Base-by-base conservation (phyloP, 2,888 invertebrate genomes). In the Drosophila nigricruria region DNA sequence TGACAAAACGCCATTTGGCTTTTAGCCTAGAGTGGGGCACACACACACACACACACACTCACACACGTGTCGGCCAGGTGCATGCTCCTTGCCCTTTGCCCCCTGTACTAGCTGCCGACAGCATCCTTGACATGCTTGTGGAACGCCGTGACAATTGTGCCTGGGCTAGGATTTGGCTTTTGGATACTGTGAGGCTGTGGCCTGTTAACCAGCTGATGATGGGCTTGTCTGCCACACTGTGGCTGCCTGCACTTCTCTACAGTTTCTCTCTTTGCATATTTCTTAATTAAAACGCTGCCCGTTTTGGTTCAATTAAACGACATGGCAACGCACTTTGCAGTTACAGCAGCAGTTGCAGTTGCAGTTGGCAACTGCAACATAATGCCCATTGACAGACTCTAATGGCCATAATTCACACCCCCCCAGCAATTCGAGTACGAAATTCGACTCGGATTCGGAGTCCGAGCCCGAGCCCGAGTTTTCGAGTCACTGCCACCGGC, bases 1-100 rank as follows among this genome's bases (percentile, higher is more conserved):
- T 82, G 86, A 80, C 82, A 84, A 84, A 88, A 77, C 77, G 80
- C 69, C 88, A 85, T 84, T 88, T 85, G 77, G 86, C 82, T 85
- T 85, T 88, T 82, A 79, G 84, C 72, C 54, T 8, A 32, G 42
- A 67, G 73, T 70, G 66, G 54, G 49, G 43, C 57, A 52, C 49
- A 63, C 70, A 66, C 53, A 54, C 34, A 25, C 27, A 50, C 49
- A 32, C 27, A 52, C 36, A 32, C 47, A 38, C 54, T 47, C 53
- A 62, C 71, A 67, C 43, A 23, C 34, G n/a, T 30, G 40, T 47
- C 23, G 40, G 54, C 27, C 76, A 67, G 69, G 57, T 63, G 75
- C 70, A 67, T 69, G 32, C 54, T 45, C 45, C 20, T 32, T n/a
- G 32, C 34, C 53, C 27, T 38, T 53, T 52, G 43, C 43, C 61